phyloP scores from a whole-genome alignment of 2,797 vertebrate species.

The Pipistrellus kuhlii region DNA sequence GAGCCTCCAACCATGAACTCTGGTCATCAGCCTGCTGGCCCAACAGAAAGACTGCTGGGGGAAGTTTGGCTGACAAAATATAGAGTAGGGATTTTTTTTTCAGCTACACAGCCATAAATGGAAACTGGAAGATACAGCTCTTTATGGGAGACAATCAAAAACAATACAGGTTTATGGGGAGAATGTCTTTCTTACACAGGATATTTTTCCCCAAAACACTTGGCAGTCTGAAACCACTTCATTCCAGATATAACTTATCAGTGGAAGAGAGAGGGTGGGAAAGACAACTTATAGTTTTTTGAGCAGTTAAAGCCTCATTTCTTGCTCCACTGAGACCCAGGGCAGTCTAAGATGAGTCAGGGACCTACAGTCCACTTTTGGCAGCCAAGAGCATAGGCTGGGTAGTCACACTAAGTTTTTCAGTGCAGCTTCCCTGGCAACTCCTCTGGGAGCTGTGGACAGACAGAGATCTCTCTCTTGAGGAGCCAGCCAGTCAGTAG shows the following conservation, averaged over 20 bases:
- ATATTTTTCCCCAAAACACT: conserved; percentile 43
- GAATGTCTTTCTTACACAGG: conserved; percentile 53
- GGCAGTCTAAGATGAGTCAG: neutral
- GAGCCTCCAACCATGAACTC: neutral
- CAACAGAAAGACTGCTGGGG: neutral
- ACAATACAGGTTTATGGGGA: conserved; percentile 69
- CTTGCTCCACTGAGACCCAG: neutral
- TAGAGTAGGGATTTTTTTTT: conserved; percentile 39
- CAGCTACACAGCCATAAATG: conserved; percentile 58
- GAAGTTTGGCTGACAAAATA: conserved; percentile 32
- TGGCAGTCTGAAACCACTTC: conserved; percentile 58
- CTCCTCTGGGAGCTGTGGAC: neutral
- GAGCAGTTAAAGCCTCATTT: neutral
- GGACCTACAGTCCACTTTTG: neutral
- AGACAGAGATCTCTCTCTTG: neutral
- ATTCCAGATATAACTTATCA: conserved; percentile 53
- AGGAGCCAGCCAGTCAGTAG: neutral
- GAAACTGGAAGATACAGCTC: conserved; percentile 71
- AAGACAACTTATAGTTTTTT: neutral
- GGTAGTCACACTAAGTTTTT: neutral
- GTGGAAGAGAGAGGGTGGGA: neutral
- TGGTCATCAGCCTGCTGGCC: conserved; percentile 34
- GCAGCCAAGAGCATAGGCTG: neutral
- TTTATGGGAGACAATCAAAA: conserved; percentile 73
- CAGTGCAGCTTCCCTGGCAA: neutral